A percentile compares a stretch with the other conserved stretches of the same genome.
Conservation (phyloP, 2,113 vertebrate genomes). For the Hypanus sabinus region DNA sequence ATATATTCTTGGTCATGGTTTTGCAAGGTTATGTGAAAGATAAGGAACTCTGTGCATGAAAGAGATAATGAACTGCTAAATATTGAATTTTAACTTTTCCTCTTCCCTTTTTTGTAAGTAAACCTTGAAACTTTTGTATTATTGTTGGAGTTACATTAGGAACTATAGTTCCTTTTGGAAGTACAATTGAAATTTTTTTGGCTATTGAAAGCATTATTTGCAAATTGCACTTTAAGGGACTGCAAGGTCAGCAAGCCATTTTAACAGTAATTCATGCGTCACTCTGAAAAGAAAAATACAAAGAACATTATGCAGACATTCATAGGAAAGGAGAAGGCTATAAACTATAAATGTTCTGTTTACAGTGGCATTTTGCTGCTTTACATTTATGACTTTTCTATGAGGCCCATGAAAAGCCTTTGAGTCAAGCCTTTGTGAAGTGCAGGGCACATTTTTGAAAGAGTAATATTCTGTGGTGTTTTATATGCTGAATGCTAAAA, state of each 20-base stretch:
- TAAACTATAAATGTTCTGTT: constrained; percentile 33
- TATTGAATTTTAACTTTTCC: not conserved
- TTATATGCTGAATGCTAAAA: not conserved
- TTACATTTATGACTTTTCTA: constrained; percentile 32
- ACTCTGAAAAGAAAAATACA: constrained; percentile 26
- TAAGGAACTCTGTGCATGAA: not conserved
- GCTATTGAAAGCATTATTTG: constrained; percentile 31
- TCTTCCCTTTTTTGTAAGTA: not conserved
- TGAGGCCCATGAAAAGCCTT: not conserved
- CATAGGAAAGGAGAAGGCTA: constrained; percentile 13
- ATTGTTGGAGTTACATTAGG: not conserved
- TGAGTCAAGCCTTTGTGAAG: constrained; percentile 13
- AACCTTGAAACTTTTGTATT: constrained; percentile 8
- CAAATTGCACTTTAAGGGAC: constrained; percentile 26
- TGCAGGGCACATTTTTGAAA: constrained; percentile 17
- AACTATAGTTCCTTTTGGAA: not conserved
- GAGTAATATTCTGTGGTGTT: not conserved
- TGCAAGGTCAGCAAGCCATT: constrained; percentile 30
- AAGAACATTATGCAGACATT: constrained; percentile 26
- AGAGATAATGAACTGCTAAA: not conserved
- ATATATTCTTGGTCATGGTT: not conserved
- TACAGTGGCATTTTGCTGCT: constrained; percentile 14
- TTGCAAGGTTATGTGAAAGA: not conserved
- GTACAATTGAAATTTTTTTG: constrained; percentile 5
- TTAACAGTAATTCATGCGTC: constrained; percentile 34